Percentiles rank a stretch among this genome's conserved stretches.
Evolutionary conservation across 2,888 invertebrate species (phyloP).

Genomic region (Diploptera punctata): DNA sequence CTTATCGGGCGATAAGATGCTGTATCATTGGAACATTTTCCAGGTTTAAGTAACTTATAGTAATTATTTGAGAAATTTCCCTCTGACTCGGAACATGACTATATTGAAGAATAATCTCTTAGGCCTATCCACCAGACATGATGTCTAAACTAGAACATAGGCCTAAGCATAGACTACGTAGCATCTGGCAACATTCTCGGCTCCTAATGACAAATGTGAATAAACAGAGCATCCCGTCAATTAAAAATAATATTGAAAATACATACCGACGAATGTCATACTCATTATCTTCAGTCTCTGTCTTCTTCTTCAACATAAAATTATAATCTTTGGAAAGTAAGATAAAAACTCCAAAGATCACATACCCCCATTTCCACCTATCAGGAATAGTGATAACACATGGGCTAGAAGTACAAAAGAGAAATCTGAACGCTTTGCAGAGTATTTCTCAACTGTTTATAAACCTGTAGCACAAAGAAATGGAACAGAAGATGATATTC

Average conservation of each 20-base stretch:
- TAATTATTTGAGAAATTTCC: constrained; percentile 35
- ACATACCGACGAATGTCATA: neutral
- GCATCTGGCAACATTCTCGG: neutral
- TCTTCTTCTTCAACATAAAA: neutral
- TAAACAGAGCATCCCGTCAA: neutral
- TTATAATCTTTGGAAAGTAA: neutral
- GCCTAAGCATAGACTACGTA: neutral
- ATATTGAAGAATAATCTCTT: neutral
- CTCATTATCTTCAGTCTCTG: neutral
- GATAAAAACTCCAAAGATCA: neutral
- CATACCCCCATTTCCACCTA: neutral
- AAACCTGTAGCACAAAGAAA: neutral
- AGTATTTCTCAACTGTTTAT: constrained; percentile 1
- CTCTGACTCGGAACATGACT: neutral
- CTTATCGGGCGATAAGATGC: constrained; percentile 46
- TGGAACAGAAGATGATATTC: neutral
- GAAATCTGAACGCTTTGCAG: neutral
- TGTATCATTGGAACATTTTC: constrained; percentile 43
- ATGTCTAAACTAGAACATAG: too few relatives aligned
- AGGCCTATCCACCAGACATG: too few relatives aligned
- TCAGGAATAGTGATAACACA: neutral
- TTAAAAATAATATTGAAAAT: neutral
- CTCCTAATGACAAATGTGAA: neutral
- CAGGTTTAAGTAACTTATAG: constrained; percentile 45
- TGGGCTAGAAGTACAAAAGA: neutral